Evolutionary conservation across 2,113 vertebrate species (phyloP), one percentile per base, ranked within the genome.

Genomic region (Centrocercus urophasianus): DNA sequence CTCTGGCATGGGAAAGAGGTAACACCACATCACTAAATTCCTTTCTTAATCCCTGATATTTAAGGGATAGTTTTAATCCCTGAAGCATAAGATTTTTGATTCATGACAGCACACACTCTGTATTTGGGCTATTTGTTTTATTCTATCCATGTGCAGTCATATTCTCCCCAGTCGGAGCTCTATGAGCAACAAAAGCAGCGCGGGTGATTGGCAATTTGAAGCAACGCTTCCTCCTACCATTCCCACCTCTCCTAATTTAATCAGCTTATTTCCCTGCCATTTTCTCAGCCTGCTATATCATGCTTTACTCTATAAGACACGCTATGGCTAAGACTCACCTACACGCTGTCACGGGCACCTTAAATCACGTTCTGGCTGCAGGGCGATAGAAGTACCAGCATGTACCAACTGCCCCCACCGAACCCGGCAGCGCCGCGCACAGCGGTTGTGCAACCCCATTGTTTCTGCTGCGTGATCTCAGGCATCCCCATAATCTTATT

Each of bases 391-490:
- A 94, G 86, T 86, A 97, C 13, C 36, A 47, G 78, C 93, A 89
- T 78, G 89, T 96, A 95, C 60, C 9, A 24, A 96, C 64, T 90
- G 90, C 60, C 82, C 71, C 64, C 79, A 95, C 96, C 94, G 92
- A 81, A 97, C 95, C 84, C 89, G 72, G 74, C 88, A 28, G 28
- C 0, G 4, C 89, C 32, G 38, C 71, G 60, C 52, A 14, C 72
- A 80, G 88, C 59, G 89, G 76, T 83, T 93, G 66, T 77, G 85
- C 61, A 96, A 88, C 47, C 74, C 93, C 47, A 91, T 91, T 96
- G 93, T 96, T 96, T 67, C 88, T 79, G 71, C 88, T 57, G 71
- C 60, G 71, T 93, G 88, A 94, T 94, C 96, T 72, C 88, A 95
- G 72, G 88, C 79, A 38, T 54, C 93, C 74, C 21, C 25, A 83